Evolutionary conservation across 2,888 invertebrate genomes (phyloP), one percentile per base, ranked within the genome.

Genomic region (Drosophila sordidula): DNA sequence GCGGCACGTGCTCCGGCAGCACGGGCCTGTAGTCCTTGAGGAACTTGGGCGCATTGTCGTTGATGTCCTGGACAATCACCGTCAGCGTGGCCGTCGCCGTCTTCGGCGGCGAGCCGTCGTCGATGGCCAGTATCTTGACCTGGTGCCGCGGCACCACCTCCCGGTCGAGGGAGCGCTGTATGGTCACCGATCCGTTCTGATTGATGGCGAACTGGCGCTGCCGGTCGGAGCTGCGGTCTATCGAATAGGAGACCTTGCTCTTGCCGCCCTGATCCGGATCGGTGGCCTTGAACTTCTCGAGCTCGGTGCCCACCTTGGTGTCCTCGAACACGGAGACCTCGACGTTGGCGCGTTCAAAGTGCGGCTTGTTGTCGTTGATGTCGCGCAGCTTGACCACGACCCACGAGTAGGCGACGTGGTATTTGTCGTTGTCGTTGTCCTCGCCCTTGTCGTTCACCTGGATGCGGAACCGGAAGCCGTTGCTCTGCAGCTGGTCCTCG

Each of bases 311-410:
- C 56, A 97, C 95, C 90, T 96, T 96, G 2, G 98, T 97, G 91
- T 98, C 98, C 93, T 99, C 99, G 89, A 95, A 96, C 1, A 98
- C 97, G 12, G 96, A 96, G 4, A 96, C 96, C 93, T 97, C 98
- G 84, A 98, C 98, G 91, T 98, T 98, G 47, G 98, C 97, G 75
- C 96, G 95, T 90, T 98, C 98, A 91, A 98, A 98, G 90, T 96
- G 96, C 5, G 99, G 99, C 92, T 97, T 97, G 93, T 99, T 99
- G 94, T 99, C 99, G 93, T 99, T 99, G 83, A 97, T 97, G 92
- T 99, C 99, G 68, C 97, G 94, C 67, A 99, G 94, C 90, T 96
- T 97, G 32, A 98, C 97, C 71, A 97, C 96, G 62, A 98, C 98
- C 97, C 97, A 98, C 1, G 98, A 98, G 92, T 97, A 97, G 69